These are phyloP conservation scores for Furcula furcula DNA, from an alignment of 2,888 invertebrate species.

Conservation along the genomic window DNA sequence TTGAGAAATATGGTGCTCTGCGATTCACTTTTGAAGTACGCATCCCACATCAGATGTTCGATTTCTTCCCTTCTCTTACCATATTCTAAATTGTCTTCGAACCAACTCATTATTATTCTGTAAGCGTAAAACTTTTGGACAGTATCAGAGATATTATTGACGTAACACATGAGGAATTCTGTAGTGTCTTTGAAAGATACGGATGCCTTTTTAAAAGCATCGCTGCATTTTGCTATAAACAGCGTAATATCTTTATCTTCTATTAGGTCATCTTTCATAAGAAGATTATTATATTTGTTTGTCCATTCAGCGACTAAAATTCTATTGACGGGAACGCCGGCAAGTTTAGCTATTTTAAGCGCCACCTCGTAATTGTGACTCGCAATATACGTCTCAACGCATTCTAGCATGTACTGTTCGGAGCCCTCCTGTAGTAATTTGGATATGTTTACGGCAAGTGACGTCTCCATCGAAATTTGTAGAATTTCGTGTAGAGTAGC, in stretches of 20 bases:
- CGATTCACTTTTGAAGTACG: constrained; percentile 57
- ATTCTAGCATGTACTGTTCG: constrained; percentile 72
- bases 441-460: constrained; percentile 76
- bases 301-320: constrained; percentile 81
- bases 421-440: constrained; percentile 65
- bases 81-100: constrained; percentile 63
- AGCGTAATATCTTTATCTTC: constrained; percentile 64
- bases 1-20: constrained; percentile 51
- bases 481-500: constrained; percentile 70
- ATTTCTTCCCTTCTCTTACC: constrained; percentile 62
- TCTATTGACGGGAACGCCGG: constrained; percentile 70
- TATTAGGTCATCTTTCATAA: constrained; percentile 45
- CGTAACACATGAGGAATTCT: constrained; percentile 82
- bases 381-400: constrained; percentile 76
- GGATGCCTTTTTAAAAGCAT: constrained; percentile 81
- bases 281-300: constrained; percentile 65
- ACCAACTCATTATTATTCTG: constrained; percentile 74
- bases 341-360: constrained; percentile 79
- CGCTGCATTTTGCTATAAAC: constrained; percentile 83
- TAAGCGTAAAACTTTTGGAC: constrained; percentile 78
- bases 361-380: constrained; percentile 80
- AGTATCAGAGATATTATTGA: constrained; percentile 66
- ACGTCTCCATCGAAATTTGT: constrained; percentile 80
- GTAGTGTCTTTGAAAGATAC: constrained; percentile 84
- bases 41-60: constrained; percentile 74